These are phyloP conservation scores for Sorex araneus DNA, from an alignment of 2,113 vertebrate genomes.

Conservation along the genomic window DNA sequence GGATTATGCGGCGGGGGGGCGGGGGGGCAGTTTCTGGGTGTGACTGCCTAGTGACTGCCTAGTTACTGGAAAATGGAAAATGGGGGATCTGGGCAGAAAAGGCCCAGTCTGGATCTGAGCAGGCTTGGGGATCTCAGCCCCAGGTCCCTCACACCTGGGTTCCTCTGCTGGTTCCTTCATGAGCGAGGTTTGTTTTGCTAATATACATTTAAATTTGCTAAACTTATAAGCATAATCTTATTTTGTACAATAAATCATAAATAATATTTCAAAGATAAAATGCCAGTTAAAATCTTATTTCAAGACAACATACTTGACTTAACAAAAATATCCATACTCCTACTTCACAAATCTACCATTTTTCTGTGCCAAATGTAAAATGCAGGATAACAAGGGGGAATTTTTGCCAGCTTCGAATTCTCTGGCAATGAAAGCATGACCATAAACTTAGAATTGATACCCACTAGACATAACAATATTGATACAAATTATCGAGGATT, in stretches of 20 bases:
- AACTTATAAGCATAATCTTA: background rate
- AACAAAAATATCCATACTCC: background rate
- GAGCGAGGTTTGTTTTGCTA: no score
- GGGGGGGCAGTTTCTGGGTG: no score
- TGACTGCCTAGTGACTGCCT: no score
- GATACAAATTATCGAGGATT: background rate
- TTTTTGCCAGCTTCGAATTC: background rate
- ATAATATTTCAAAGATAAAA: slow-evolving; percentile 14
- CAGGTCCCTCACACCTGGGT: no score
- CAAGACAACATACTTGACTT: background rate
- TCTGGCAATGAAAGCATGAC: background rate
- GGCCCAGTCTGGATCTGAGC: no score
- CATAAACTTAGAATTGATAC: background rate
- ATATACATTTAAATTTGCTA: slow-evolving; percentile 11
- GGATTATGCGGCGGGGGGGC: no score
- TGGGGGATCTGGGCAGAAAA: no score
- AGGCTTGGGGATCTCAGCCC: no score
- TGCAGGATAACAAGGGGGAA: background rate
- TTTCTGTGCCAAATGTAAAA: background rate
- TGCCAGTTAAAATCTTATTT: background rate
- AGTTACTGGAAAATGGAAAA: no score
- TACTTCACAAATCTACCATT: background rate
- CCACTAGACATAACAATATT: background rate
- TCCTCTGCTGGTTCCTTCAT: no score
- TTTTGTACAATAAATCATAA: background rate